Evolutionary conservation across 2,888 invertebrate genomes (phyloP).

Genomic region (Parapristionchus giblindavisi): DNA sequence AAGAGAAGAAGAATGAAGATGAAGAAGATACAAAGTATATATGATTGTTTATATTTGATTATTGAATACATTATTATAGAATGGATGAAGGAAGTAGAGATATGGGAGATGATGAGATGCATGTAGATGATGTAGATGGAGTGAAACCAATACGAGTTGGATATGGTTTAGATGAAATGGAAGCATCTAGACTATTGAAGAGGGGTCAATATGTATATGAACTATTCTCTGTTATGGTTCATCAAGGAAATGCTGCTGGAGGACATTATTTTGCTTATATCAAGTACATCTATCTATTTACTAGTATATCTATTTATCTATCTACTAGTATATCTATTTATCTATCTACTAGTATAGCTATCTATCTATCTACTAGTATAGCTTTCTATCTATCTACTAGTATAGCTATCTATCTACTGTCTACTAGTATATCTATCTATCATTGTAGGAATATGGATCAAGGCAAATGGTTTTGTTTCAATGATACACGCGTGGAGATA

Average conservation of each 20-base stretch:
- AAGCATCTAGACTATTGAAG: constrained; percentile 19
- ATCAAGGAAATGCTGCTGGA: constrained; percentile 87
- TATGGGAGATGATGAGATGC: neutral
- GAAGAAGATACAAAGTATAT: constrained; percentile 3
- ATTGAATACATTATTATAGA: neutral
- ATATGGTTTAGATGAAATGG: constrained; percentile 12
- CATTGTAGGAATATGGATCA: constrained; percentile 72
- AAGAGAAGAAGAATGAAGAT: constrained; percentile 15
- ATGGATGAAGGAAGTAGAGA: constrained; percentile 20
- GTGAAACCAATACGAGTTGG: constrained; percentile 14
- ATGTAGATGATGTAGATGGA: neutral
- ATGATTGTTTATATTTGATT: neutral
- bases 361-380: constrained; percentile 70
- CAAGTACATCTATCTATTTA: constrained; percentile 75
- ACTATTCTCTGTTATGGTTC: constrained; percentile 89
- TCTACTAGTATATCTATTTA: neutral
- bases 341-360: neutral
- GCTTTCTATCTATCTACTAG: constrained; percentile 47
- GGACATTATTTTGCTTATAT: constrained; percentile 92
- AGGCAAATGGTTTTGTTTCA: constrained; percentile 86
- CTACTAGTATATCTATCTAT: neutral
- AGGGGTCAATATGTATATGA: constrained; percentile 83
- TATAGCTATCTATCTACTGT: neutral
- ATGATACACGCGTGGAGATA: constrained; percentile 83
- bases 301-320: neutral